Evolutionary conservation across 2,888 invertebrate species (phyloP).

Genomic region (Watsonalla binaria): DNA sequence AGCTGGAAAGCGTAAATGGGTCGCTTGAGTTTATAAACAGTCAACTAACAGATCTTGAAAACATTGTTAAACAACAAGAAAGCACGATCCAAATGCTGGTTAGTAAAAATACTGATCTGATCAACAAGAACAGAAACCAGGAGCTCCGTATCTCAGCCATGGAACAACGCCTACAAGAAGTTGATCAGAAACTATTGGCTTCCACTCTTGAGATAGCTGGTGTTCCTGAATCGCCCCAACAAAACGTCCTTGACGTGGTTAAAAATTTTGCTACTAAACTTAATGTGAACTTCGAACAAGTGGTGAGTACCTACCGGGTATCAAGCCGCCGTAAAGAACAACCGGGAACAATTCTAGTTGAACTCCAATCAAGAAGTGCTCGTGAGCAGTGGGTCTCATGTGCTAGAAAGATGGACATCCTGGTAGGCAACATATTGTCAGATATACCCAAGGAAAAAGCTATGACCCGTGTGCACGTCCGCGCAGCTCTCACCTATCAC

Average conservation of each 20-base stretch:
- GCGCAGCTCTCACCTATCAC: slow-evolving; percentile 19
- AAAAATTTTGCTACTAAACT: slow-evolving; percentile 13
- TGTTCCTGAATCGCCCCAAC: slow-evolving; percentile 5
- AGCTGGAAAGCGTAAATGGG: slow-evolving; percentile 11
- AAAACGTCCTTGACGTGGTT: slow-evolving; percentile 5
- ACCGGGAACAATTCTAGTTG: slow-evolving; percentile 16
- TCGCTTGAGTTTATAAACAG: slow-evolving; percentile 14
- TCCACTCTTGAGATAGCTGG: slow-evolving; percentile 9
- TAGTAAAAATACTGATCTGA: slow-evolving; percentile 17
- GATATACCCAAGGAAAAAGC: slow-evolving; percentile 10
- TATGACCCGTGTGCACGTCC: slow-evolving; percentile 10
- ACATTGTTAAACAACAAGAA: slow-evolving; percentile 11
- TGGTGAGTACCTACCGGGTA: slow-evolving; percentile 8
- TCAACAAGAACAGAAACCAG: no score
- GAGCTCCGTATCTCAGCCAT: slow-evolving; percentile 9
- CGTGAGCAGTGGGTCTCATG: slow-evolving; percentile 17
- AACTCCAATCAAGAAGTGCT: no score
- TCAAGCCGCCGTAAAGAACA: slow-evolving; percentile 14
- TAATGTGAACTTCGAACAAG: slow-evolving; percentile 5
- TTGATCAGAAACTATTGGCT: slow-evolving; percentile 14
- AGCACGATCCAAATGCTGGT: slow-evolving; percentile 12
- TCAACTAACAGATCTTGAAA: slow-evolving; percentile 11
- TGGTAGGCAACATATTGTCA: slow-evolving; percentile 13
- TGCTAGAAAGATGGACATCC: slow-evolving; percentile 15
- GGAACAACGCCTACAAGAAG: slow-evolving; percentile 13